Conservation (phyloP, 1,140 invertebrate genomes). For the Sycobia sp. region DNA sequence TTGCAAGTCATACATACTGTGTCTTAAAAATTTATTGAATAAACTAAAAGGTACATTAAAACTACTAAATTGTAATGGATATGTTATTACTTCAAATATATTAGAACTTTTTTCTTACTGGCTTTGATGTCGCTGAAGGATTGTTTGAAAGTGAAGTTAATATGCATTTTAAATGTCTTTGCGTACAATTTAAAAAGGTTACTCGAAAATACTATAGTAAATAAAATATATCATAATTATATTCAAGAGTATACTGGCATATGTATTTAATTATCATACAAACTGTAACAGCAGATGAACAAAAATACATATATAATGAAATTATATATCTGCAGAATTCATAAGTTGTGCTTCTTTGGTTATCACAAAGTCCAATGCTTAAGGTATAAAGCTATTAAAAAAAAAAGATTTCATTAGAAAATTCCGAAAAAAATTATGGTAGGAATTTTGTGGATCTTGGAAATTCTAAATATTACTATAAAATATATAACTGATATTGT, state of each 20-base stretch:
- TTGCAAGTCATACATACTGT: no score
- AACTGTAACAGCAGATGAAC: conserved; percentile 42
- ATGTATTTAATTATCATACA: conserved; percentile 53
- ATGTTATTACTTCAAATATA: no score
- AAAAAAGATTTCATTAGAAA: no score
- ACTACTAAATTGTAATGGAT: no score
- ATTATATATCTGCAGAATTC: conserved; percentile 45
- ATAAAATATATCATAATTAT: conserved; percentile 30
- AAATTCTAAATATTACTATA: no score
- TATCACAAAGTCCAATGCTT: conserved; percentile 35
- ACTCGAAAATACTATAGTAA: not conserved
- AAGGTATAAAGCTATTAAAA: conserved; percentile 4
- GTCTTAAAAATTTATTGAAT: no score
- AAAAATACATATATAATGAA: conserved; percentile 49
- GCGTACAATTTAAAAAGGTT: not conserved
- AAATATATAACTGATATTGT: no score
- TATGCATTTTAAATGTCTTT: not conserved
- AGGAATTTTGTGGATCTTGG: no score
- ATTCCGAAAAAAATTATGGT: no score
- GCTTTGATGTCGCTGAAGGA: not conserved
- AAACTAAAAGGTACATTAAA: no score
- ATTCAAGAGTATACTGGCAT: conserved; percentile 44
- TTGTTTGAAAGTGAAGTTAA: no score
- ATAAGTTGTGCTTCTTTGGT: conserved; percentile 50
- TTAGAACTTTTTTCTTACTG: no score